Base-by-base conservation (phyloP, 2,113 vertebrate species). In the Meleagris gallopavo region DNA sequence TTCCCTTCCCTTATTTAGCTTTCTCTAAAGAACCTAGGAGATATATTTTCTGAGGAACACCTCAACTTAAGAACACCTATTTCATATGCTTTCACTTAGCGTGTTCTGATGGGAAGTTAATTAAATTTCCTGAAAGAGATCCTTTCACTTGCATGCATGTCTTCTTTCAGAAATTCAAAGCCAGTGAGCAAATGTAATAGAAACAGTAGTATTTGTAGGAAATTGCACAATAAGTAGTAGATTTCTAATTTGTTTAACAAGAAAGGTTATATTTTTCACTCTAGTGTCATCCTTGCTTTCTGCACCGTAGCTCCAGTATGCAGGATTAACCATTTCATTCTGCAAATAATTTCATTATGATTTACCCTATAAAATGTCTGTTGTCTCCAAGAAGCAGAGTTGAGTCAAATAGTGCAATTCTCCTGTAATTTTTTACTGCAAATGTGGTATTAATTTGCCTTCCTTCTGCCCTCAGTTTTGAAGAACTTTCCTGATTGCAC, bases 151-250 rank as follows among this genome's bases (percentile, higher is more conserved):
- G 48, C 22, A 64, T 48, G 66, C 62, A 69, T 62, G 20, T 43
- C 41, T 89, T 73, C n/a, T 62, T 79, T 93, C 85, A 89, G 30
- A 83, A 87, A 91, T 88, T 73, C 72, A 57, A 79, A 91, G 19
- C 45, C 66, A 69, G 45, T 70, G 75, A 83, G 40, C 20, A 89
- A 55, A 86, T 52, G 43, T 64, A 91, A 79, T 40, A 83, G 60
- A 58, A 91, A 87, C 11, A 61, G 75, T n/a, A 40, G 38, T 66
- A 32, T 88, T 87, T 62, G 62, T 3, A 76, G 10, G 29, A 67
- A 73, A 7, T 45, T 93, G 45, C 27, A 83, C 55, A 89, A 55
- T 50, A 73, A 41, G 62, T 22, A 70, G 36, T 48, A 86, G 70
- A 61, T 36, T 24, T 82, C 32, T 72, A 32, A 88, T 29, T 61